phyloP scores from a whole-genome alignment of 64 coral and sea anemone species.

The Porites australiensis region DNA sequence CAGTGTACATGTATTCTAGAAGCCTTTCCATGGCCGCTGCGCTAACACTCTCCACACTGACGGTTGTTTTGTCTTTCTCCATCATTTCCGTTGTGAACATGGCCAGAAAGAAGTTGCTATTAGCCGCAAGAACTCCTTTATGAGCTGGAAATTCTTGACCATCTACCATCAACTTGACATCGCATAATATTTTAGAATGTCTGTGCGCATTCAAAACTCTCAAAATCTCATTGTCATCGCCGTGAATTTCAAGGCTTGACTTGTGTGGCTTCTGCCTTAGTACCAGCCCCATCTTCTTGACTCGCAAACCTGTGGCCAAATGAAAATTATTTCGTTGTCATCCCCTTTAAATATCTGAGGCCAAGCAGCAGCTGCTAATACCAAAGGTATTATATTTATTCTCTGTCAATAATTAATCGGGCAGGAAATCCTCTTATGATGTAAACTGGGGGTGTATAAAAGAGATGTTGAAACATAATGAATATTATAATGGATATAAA shows the following conservation, averaged over 20 bases:
- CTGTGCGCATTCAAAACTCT: slow-evolving; percentile 75
- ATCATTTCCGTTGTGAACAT: slow-evolving; percentile 93
- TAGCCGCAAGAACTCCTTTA: slow-evolving; percentile 83
- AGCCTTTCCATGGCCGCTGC: slow-evolving; percentile 57
- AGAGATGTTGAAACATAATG: too few species aligned
- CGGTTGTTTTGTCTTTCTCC: slow-evolving; percentile 64
- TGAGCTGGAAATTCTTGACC: slow-evolving; percentile 76
- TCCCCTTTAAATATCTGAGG: neutral
- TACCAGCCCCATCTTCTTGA: neutral
- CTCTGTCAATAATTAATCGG: neutral
- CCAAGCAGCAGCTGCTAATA: neutral
- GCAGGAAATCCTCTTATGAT: neutral
- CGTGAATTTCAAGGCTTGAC: neutral
- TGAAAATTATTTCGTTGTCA: neutral
- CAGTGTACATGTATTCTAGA: slow-evolving; percentile 89
- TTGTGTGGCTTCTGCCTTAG: neutral
- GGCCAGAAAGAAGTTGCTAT: slow-evolving; percentile 83
- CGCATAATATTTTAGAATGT: slow-evolving; percentile 74
- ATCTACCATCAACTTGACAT: slow-evolving; percentile 70
- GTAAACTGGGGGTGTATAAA: neutral
- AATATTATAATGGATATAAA: too few species aligned
- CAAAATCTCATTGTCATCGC: neutral
- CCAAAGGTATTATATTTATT: neutral
- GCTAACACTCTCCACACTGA: slow-evolving; percentile 40
- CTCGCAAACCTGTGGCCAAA: neutral